phyloP scores from a whole-genome alignment of 2,113 vertebrate genomes.

The Heptranchias perlo region DNA sequence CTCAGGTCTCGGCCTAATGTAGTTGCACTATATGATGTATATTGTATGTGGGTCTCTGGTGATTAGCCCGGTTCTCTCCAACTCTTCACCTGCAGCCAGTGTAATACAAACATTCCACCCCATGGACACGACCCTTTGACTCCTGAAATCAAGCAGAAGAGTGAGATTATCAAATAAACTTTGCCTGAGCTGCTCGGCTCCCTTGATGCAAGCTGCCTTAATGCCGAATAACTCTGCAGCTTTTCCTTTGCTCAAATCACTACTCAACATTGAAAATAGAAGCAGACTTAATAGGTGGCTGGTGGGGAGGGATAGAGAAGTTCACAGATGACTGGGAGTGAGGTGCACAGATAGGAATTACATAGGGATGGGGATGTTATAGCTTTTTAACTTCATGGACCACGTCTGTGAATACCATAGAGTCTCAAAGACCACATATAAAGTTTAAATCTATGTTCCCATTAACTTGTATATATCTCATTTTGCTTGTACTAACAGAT shows the following conservation, averaged over 20 bases:
- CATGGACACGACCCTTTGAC: slow-evolving; percentile 27
- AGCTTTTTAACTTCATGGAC: background rate
- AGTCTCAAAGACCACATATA: background rate
- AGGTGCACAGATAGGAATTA: background rate
- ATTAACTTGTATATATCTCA: background rate
- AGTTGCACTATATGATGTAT: slow-evolving; percentile 26
- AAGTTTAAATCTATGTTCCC: background rate
- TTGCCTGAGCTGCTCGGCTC: slow-evolving; percentile 32
- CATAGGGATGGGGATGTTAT: background rate
- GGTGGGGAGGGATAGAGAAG: background rate
- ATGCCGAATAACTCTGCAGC: background rate
- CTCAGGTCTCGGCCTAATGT: slow-evolving; percentile 18
- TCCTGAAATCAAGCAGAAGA: slow-evolving; percentile 36
- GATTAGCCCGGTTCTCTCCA: background rate
- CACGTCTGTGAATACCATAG: background rate
- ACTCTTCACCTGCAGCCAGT: slow-evolving; percentile 23
- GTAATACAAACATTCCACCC: slow-evolving; percentile 9
- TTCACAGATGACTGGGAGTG: background rate
- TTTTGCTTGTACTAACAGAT: background rate
- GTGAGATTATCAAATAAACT: slow-evolving; percentile 34
- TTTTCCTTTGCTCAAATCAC: slow-evolving; percentile 10
- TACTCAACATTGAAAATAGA: background rate
- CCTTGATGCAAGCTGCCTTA: background rate
- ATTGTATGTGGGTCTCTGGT: slow-evolving; percentile 35
- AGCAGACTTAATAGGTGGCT: background rate